Evolutionary conservation across 2,113 vertebrate species (phyloP), one percentile per base, ranked within the genome.

Genomic region (Panurus biarmicus): DNA sequence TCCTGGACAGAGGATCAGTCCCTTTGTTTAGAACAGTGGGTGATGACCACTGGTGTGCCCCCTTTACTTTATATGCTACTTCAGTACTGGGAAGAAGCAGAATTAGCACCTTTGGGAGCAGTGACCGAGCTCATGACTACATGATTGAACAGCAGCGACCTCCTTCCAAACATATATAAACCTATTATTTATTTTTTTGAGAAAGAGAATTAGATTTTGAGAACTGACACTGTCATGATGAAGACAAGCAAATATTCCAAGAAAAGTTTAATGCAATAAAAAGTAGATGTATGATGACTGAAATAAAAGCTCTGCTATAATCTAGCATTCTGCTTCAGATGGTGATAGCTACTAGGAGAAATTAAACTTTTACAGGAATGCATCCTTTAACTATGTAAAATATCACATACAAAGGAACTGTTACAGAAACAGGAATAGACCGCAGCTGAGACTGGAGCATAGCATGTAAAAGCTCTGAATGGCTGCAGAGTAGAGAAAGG

Each of bases 41-140:
- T 7, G 40, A 62, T 8, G 24, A 51, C 15, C 44, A 17, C 48
- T 23, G 14, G 3, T 38, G 44, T 33, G 11, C 15, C 19, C 11
- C 24, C 3, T 0, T 42, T 26, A 33, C 18, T 72, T 53, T 13
- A 44, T 1, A 2, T 3, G 21, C 24, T 21, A 3, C 12, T 61
- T 57, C 44, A 74, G 20, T 14, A 33, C 36, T 2, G 21, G 2
- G 3, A 61, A 61, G 44, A 5, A 85, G 26, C 24, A 86, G 45
- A 94, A 72, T 20, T 17, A 16, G 24, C 12, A 9, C 19, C 45
- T 79, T 45, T 35, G 29, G 38, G 42, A 75, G 12, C 40, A 89
- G 7, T 1, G 7, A 73, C 22, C 9, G 67, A 86, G 57, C 35
- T 44, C 24, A 7, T 12, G 7, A 35, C 31, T 66, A 42, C 18